Percentiles rank a stretch among this genome's conserved stretches.
Conservation (phyloP, 2,888 invertebrate species). For the Catotricha subobsoleta region DNA sequence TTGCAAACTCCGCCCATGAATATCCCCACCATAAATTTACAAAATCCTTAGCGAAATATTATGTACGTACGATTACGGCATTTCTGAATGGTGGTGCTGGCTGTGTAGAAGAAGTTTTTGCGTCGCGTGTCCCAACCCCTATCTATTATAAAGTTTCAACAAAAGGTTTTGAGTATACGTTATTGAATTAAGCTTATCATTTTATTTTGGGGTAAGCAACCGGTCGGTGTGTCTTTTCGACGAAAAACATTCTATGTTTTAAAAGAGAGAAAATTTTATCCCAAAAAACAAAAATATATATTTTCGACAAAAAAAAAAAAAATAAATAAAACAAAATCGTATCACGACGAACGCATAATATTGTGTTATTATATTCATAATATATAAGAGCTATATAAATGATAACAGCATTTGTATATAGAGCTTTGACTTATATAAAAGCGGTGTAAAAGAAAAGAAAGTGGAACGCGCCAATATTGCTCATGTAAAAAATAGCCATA, state of each 20-base stretch:
- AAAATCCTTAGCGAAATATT: background rate
- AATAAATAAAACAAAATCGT: no score
- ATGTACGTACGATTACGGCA: background rate
- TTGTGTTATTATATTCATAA: no score
- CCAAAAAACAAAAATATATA: background rate
- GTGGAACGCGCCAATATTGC: background rate
- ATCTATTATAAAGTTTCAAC: no score
- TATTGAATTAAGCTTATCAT: constrained; percentile 16
- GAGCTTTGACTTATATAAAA: no score
- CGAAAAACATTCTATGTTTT: no score
- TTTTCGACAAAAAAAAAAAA: no score
- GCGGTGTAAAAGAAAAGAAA: background rate
- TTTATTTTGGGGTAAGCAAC: constrained; percentile 15
- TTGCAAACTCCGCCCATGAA: background rate
- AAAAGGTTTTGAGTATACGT: constrained; percentile 13
- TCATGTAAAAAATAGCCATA: constrained; percentile 2
- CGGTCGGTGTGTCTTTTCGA: constrained; percentile 10
- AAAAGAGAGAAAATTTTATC: no score
- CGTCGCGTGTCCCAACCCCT: background rate
- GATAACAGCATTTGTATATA: no score
- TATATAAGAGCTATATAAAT: no score
- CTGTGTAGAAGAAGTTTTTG: no score
- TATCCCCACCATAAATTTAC: constrained; percentile 2
- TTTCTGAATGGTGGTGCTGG: no score
- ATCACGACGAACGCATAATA: no score